phyloP scores from a whole-genome alignment of 2,888 invertebrate genomes.

The Temnothorax unifasciatus region DNA sequence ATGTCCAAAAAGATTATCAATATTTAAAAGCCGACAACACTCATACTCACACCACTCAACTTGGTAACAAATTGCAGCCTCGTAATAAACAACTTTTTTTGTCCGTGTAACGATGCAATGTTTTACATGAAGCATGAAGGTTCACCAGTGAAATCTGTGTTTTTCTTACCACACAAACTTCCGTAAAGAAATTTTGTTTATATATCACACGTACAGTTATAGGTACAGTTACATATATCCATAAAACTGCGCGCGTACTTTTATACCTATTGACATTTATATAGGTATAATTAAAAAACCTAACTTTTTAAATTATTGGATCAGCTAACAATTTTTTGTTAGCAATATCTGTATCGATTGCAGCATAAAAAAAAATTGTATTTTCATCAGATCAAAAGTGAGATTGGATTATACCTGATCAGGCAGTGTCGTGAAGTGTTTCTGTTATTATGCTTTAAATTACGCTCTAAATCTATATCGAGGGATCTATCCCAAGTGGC shows the following conservation, averaged over 20 bases:
- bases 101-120: slow-evolving; percentile 50
- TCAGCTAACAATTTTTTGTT: slow-evolving; percentile 29
- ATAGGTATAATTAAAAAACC: slow-evolving; percentile 64
- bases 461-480: slow-evolving; percentile 80
- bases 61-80: slow-evolving; percentile 78
- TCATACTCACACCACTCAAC: slow-evolving; percentile 70
- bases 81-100: slow-evolving; percentile 68
- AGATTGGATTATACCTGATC: slow-evolving; percentile 59
- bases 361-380: slow-evolving; percentile 37
- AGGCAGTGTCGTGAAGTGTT: slow-evolving; percentile 77
- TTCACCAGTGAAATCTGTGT: slow-evolving; percentile 52
- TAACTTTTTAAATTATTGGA: slow-evolving; percentile 54
- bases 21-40: slow-evolving; percentile 71
- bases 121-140: slow-evolving; percentile 65
- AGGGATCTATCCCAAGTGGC: slow-evolving; percentile 81
- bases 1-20: slow-evolving; percentile 68
- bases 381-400: slow-evolving; percentile 30
- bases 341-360: slow-evolving; percentile 43
- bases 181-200: slow-evolving; percentile 53
- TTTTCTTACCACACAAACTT: slow-evolving; percentile 44
- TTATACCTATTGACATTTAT: slow-evolving; percentile 62
- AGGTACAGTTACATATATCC: slow-evolving; percentile 67
- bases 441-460: slow-evolving; percentile 75
- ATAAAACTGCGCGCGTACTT: slow-evolving; percentile 58
- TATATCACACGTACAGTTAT: slow-evolving; percentile 68